phyloP scores from a whole-genome alignment of 2,888 invertebrate species.

The Acanthosepion lycidas region DNA sequence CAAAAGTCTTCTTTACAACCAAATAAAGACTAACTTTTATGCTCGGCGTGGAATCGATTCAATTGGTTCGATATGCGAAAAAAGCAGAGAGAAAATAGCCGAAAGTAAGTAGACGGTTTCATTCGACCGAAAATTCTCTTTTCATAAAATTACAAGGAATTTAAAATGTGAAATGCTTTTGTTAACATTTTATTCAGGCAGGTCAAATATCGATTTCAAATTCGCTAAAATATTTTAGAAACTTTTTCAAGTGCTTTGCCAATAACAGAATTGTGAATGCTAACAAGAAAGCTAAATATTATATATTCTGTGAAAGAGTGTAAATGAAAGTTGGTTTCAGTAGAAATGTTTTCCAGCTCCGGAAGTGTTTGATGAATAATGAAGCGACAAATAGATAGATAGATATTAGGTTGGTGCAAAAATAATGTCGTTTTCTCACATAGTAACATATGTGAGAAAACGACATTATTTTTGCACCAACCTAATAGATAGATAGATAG shows the following conservation, averaged over 20 bases:
- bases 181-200: background rate
- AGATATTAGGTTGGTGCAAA: too few relatives aligned
- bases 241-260: background rate
- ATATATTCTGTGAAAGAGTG: background rate
- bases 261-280: background rate
- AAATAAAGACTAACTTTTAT: background rate
- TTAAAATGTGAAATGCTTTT: conserved; percentile 8
- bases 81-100: background rate
- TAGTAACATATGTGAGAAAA: too few relatives aligned
- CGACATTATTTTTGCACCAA: too few relatives aligned
- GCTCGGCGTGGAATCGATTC: background rate
- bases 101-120: background rate
- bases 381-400: background rate
- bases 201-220: conserved; percentile 33
- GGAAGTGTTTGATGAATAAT: background rate
- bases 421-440: too few relatives aligned
- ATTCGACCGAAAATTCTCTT: background rate
- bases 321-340: background rate
- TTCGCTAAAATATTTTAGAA: background rate
- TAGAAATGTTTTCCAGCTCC: background rate
- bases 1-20: background rate
- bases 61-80: background rate
- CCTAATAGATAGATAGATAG: too few relatives aligned
- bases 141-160: background rate
- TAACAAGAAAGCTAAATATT: background rate